These are phyloP conservation scores for Gallinago media DNA, from an alignment of 2,113 vertebrate genomes.

Conservation along the genomic window DNA sequence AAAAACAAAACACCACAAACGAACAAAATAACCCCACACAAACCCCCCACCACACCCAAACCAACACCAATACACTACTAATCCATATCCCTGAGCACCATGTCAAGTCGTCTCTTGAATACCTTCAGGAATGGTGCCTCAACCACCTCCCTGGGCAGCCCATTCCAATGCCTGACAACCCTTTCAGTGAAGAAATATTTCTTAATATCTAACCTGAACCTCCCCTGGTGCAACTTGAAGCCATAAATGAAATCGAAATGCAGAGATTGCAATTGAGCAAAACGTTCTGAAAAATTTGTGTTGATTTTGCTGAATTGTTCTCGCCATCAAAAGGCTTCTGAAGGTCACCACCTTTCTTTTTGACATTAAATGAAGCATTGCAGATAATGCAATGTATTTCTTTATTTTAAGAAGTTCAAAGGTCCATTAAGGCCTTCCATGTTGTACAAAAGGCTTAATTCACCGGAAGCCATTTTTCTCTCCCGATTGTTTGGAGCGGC, in stretches of 20 bases:
- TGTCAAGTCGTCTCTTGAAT: too few species aligned
- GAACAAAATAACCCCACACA: too few species aligned
- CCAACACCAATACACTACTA: too few species aligned
- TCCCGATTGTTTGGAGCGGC: slow-evolving; percentile 46
- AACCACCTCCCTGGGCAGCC: too few species aligned
- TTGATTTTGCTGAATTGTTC: slow-evolving; percentile 34
- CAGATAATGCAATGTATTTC: slow-evolving; percentile 35
- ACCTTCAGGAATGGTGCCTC: too few species aligned
- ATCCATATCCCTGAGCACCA: too few species aligned
- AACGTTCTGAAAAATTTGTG: neutral
- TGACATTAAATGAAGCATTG: slow-evolving; percentile 10
- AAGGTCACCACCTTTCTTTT: slow-evolving; percentile 41
- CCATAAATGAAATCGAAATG: neutral
- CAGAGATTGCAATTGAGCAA: neutral
- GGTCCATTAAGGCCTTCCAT: slow-evolving; percentile 54
- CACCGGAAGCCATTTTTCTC: slow-evolving; percentile 71
- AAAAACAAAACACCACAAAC: too few species aligned
- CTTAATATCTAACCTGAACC: too few species aligned
- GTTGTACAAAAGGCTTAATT: slow-evolving; percentile 49
- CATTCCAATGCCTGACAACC: too few species aligned
- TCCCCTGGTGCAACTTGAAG: too few species aligned
- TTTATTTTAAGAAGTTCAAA: slow-evolving; percentile 65
- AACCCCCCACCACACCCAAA: too few species aligned
- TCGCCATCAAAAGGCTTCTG: slow-evolving; percentile 24
- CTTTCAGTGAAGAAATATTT: too few species aligned